These are phyloP conservation scores for Vesta saturnalis DNA, from an alignment of 2,888 invertebrate genomes.

Conservation along the genomic window DNA sequence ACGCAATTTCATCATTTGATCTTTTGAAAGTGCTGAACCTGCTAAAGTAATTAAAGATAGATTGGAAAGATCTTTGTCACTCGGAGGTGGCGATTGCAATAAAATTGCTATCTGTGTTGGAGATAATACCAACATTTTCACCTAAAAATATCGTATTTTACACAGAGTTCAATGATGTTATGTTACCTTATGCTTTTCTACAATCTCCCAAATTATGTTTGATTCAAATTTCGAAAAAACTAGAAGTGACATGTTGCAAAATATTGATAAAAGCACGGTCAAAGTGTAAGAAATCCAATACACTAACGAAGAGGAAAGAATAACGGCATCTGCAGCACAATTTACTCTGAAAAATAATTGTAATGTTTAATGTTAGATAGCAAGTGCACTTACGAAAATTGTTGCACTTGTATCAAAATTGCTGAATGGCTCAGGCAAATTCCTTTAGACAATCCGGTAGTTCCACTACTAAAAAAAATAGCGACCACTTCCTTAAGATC, in stretches of 20 bases:
- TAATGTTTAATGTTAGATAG: too few species aligned
- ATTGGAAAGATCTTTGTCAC: neutral
- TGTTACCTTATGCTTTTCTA: constrained; percentile 21
- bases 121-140: constrained; percentile 40
- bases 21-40: too few species aligned
- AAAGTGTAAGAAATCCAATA: constrained; percentile 52
- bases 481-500: constrained; percentile 38
- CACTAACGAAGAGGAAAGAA: constrained; percentile 46
- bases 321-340: too few species aligned
- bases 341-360: too few species aligned
- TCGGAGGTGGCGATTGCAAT: neutral
- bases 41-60: neutral
- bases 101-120: neutral
- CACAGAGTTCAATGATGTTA: neutral
- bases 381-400: constrained; percentile 17
- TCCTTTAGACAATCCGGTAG: constrained; percentile 57
- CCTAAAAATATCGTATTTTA: neutral
- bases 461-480: constrained; percentile 50
- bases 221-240: constrained; percentile 42
- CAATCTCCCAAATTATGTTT: constrained; percentile 10
- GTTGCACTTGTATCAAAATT: too few species aligned
- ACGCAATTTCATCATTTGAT: too few species aligned
- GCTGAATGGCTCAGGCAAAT: too few species aligned
- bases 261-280: too few species aligned
- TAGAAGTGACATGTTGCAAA: too few species aligned